These are phyloP conservation scores for Drosophila rubida DNA, from an alignment of 2,888 invertebrate genomes.

Conservation along the genomic window DNA sequence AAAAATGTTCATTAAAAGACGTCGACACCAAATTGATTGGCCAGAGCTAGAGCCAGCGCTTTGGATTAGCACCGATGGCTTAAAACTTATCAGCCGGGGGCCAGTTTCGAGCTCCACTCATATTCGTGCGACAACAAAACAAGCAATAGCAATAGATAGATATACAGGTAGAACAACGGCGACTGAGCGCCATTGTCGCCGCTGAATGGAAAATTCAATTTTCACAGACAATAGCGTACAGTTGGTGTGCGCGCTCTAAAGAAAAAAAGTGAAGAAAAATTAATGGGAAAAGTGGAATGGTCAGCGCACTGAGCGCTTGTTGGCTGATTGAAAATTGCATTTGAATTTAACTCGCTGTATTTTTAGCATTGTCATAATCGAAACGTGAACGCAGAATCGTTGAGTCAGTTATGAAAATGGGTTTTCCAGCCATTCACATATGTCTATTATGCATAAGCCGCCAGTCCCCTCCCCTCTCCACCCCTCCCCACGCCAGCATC, in stretches of 20 bases:
- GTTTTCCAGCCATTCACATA: conserved; percentile 38
- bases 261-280: conserved; percentile 2
- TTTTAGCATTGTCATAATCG: conserved; percentile 77
- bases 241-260: no score
- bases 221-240: conserved; percentile 53
- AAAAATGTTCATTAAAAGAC: conserved; percentile 64
- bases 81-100: conserved; percentile 65
- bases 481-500: conserved; percentile 2
- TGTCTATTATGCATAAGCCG: conserved; percentile 71
- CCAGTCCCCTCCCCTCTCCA: neutral
- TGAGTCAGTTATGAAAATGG: conserved; percentile 61
- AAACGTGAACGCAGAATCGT: conserved; percentile 45
- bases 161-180: conserved; percentile 9
- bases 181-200: conserved; percentile 30
- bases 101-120: conserved; percentile 28
- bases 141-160: neutral
- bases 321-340: conserved; percentile 65
- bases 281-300: conserved; percentile 33
- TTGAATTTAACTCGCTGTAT: conserved; percentile 57
- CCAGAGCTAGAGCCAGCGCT: conserved; percentile 45
- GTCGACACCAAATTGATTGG: conserved; percentile 68
- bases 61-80: conserved; percentile 72
- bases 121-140: conserved; percentile 7
- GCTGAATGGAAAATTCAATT: conserved; percentile 69
- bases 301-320: conserved; percentile 22